Evolutionary conservation across 2,888 invertebrate genomes (phyloP).

Genomic region (Phlogophora meticulosa): DNA sequence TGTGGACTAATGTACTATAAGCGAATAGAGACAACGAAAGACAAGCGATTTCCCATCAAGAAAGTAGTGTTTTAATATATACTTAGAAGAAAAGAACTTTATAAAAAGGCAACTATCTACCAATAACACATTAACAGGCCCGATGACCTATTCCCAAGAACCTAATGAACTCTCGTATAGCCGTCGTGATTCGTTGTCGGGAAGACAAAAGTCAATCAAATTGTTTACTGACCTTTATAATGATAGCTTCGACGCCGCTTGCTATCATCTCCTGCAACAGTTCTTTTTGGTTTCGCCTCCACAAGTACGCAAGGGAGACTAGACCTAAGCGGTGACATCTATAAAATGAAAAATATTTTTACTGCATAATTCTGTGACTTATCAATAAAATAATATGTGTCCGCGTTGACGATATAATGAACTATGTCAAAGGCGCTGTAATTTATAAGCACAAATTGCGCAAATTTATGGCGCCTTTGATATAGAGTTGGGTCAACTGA

Average conservation of each 20-base stretch:
- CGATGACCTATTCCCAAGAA: too few relatives aligned
- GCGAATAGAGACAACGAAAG: too few relatives aligned
- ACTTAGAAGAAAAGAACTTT: too few relatives aligned
- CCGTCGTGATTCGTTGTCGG: too few relatives aligned
- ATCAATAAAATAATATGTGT: background rate
- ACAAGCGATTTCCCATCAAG: too few relatives aligned
- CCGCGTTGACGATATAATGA: background rate
- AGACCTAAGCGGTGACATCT: conserved; percentile 98
- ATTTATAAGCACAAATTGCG: background rate
- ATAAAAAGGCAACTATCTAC: too few relatives aligned
- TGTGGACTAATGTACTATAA: too few relatives aligned
- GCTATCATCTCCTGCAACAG: conserved; percentile 99
- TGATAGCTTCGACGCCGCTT: conserved; percentile 97
- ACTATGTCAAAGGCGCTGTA: background rate
- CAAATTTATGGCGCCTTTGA: conserved; percentile 17
- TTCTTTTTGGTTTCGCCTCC: conserved; percentile 98
- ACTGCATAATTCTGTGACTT: background rate
- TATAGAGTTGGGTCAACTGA: conserved; percentile 9
- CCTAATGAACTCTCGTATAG: too few relatives aligned
- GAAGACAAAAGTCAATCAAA: background rate
- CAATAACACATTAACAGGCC: too few relatives aligned
- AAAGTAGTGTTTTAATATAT: too few relatives aligned
- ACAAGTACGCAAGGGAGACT: conserved; percentile 97
- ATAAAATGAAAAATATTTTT: conserved; percentile 50
- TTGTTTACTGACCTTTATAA: conserved; percentile 95